A percentile compares a stretch with the other conserved stretches of the same genome.
Conservation (phyloP, 2,113 vertebrate genomes). For the Oryzias woworae region DNA sequence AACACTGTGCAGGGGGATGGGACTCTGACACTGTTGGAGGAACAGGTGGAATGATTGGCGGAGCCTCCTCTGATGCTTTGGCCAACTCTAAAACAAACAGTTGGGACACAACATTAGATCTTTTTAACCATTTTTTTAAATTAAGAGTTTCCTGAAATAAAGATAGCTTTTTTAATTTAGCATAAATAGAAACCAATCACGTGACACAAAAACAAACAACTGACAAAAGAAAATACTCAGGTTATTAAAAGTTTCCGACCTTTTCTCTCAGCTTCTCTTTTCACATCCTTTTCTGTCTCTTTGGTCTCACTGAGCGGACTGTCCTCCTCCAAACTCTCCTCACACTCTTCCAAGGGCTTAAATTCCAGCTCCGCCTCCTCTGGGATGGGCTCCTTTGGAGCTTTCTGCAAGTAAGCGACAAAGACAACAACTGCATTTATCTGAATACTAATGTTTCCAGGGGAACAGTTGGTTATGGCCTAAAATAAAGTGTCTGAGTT, state of each 20-base stretch:
- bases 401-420: slow-evolving; percentile 78
- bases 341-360: slow-evolving; percentile 87
- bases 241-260: slow-evolving; percentile 18
- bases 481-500: too few relatives aligned
- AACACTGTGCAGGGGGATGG: slow-evolving; percentile 40
- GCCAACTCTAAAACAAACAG: slow-evolving; percentile 34
- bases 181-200: too few relatives aligned
- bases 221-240: too few relatives aligned
- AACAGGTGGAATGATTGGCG: slow-evolving; percentile 34
- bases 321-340: slow-evolving; percentile 86
- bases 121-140: too few relatives aligned
- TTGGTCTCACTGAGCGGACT: slow-evolving; percentile 87
- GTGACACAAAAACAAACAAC: too few relatives aligned
- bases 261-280: slow-evolving; percentile 78
- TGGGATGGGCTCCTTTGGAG: slow-evolving; percentile 93
- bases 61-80: slow-evolving; percentile 55
- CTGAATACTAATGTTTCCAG: too few relatives aligned
- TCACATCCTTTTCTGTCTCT: slow-evolving; percentile 81
- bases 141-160: too few relatives aligned
- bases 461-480: too few relatives aligned
- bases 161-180: too few relatives aligned
- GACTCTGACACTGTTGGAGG: slow-evolving; percentile 37
- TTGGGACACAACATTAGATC: neutral
- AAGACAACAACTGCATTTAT: neutral
- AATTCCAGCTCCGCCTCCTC: slow-evolving; percentile 98